phyloP scores from a whole-genome alignment of 2,888 invertebrate genomes.

The Trisateles emortualis region DNA sequence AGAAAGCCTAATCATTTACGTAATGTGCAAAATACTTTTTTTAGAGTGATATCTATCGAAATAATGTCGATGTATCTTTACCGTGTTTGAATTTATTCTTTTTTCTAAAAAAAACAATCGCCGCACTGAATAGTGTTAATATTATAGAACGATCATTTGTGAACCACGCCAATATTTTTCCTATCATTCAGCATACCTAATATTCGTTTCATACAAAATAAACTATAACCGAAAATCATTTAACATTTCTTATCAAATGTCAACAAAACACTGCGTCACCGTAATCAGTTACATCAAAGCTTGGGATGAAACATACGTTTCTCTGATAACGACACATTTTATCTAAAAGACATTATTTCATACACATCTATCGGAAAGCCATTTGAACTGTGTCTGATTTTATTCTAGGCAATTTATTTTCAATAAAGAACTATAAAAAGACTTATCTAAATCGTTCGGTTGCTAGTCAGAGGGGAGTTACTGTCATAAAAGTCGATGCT shows the following conservation, averaged over 20 bases:
- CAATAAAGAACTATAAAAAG: slow-evolving; percentile 88
- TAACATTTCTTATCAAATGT: slow-evolving; percentile 44
- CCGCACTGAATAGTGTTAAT: too few relatives aligned
- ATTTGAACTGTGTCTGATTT: slow-evolving; percentile 83
- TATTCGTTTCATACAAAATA: not conserved
- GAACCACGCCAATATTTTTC: too few relatives aligned
- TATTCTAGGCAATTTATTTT: slow-evolving; percentile 87
- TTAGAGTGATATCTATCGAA: too few relatives aligned
- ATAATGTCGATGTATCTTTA: too few relatives aligned
- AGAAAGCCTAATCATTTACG: too few relatives aligned
- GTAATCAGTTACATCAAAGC: slow-evolving; percentile 49
- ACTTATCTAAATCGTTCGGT: slow-evolving; percentile 85
- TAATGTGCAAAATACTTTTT: too few relatives aligned
- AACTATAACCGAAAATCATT: slow-evolving; percentile 21
- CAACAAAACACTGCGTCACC: slow-evolving; percentile 47
- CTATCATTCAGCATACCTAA: too few relatives aligned
- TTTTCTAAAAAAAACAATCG: too few relatives aligned
- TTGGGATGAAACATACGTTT: slow-evolving; percentile 64
- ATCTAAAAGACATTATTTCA: slow-evolving; percentile 83
- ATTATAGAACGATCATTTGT: too few relatives aligned
- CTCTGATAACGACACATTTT: slow-evolving; percentile 74
- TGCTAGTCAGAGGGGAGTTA: slow-evolving; percentile 74
- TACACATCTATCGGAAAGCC: slow-evolving; percentile 86
- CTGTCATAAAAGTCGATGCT: slow-evolving; percentile 81
- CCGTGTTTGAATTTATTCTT: too few relatives aligned